A percentile compares a stretch with the other conserved stretches of the same genome.
Conservation (phyloP, 2,888 invertebrate species). For the Sinotaia quadrata region DNA sequence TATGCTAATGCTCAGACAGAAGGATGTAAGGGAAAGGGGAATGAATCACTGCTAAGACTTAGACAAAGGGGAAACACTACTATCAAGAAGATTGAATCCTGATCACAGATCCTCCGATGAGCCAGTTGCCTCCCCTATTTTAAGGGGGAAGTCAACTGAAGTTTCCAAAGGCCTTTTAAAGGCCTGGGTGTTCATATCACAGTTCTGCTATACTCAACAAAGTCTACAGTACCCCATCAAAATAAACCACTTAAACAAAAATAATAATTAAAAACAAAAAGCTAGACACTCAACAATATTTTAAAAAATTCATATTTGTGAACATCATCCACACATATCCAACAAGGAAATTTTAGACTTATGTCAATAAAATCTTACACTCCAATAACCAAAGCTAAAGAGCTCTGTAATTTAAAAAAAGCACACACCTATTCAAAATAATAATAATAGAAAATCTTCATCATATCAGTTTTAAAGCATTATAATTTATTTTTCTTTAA, state of each 20-base stretch:
- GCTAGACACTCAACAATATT: background rate
- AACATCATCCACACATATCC: conserved; percentile 8
- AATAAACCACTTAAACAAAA: conserved; percentile 6
- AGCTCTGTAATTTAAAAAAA: background rate
- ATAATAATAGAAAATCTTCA: too few species aligned
- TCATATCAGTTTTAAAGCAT: too few species aligned
- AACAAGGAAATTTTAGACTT: too few species aligned
- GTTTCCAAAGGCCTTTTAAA: conserved; percentile 7
- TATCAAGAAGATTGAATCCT: conserved; percentile 24
- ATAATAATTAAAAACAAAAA: background rate
- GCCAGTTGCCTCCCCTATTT: conserved; percentile 29
- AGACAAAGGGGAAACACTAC: conserved; percentile 24
- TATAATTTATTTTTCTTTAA: too few species aligned
- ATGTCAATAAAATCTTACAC: too few species aligned
- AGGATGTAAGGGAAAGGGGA: background rate
- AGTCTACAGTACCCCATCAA: conserved; percentile 21
- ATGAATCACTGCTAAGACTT: too few species aligned
- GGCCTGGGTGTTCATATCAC: conserved; percentile 24
- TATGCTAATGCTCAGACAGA: too few species aligned
- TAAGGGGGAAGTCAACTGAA: conserved; percentile 14
- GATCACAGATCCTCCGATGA: conserved; percentile 36
- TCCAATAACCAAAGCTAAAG: too few species aligned
- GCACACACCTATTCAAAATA: too few species aligned
- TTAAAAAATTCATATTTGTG: background rate
- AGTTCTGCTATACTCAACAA: conserved; percentile 26